Evolutionary conservation across 2,113 vertebrate species (phyloP), one percentile per base, ranked within the genome.

Genomic region (Odocoileus hemionus): DNA sequence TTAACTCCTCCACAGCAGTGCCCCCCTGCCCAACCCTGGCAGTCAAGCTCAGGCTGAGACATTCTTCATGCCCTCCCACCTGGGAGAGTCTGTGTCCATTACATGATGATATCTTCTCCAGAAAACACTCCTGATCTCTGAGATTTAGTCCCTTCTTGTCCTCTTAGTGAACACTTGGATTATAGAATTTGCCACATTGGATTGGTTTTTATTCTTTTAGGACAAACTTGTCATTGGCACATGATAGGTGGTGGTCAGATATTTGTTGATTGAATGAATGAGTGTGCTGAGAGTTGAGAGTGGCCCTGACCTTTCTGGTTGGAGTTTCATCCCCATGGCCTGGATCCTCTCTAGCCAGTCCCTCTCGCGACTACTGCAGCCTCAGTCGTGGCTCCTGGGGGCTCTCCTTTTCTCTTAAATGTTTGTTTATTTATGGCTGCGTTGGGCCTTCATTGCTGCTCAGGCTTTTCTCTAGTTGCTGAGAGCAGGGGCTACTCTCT

Each of bases 211-310:
- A 39, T 30, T 25, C 58, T 52, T 39, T 28, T 26, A 30, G 17
- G 50, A 78, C 2, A 52, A 1, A 58, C 5, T 25, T 55, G 4
- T 86, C 0, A 1, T 4, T 47, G 84, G 9, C 16, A 23, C 50
- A 17, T 10, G 13, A 0, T 0, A 14, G 17, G 13, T 58, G 6
- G 7, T 7, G 58, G 7, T 1, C 9, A 43, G 82, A 7, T 33
- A 30, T 54, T 79, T 86, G 61, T 30, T n/a, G 94, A 70, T 17
- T 39, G 50, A 78, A 16, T 5, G 16, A 19, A 6, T 70, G n/a
- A 83, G 23, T 5, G 13, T 47, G 17, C 26, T 43, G 82, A 33
- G 67, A 16, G 55, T 58, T 33, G 2, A 43, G 45, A 58, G 19
- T 19, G 43, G 25, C 60, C 39, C 23, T 14, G 28, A 76, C 30